These are phyloP conservation scores for Rallus crepitans DNA, from an alignment of 2,797 vertebrate species.

Conservation along the genomic window DNA sequence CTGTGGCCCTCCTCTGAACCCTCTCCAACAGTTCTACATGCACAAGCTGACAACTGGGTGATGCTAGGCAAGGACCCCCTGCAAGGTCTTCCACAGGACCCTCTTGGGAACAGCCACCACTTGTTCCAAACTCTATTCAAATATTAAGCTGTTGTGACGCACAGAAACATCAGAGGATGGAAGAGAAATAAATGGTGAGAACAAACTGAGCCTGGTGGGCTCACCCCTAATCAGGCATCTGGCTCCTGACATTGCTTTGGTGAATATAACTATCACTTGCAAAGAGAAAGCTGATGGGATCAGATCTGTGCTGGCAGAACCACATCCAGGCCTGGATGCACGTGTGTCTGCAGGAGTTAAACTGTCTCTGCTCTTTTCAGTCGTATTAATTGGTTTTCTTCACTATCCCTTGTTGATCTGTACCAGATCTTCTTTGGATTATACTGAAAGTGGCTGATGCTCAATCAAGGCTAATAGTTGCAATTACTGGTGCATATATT, in stretches of 20 bases:
- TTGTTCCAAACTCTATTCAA: not conserved
- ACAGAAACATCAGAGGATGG: not conserved
- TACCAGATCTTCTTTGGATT: not conserved
- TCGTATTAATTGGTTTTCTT: not conserved
- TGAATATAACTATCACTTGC: not conserved
- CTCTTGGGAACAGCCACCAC: not conserved
- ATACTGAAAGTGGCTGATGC: not conserved
- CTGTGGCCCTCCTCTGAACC: too few species aligned
- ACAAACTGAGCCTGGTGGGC: accelerated
- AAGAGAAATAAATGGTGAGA: not conserved
- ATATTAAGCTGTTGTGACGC: not conserved
- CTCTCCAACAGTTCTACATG: too few species aligned
- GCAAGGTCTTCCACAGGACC: not conserved
- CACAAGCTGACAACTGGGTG: not conserved
- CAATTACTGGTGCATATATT: not conserved
- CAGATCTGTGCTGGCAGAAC: not conserved
- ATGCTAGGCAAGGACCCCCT: not conserved
- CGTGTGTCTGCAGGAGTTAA: accelerated
- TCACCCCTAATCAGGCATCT: not conserved
- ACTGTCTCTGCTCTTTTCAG: not conserved
- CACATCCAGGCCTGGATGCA: not conserved
- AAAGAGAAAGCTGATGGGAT: not conserved
- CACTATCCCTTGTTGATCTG: not conserved
- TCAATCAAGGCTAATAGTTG: not conserved
- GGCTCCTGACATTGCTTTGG: not conserved